phyloP scores from a whole-genome alignment of 37 sponge, comb jelly and placozoan genomes.

The Chondrilla cf. caribensis region DNA sequence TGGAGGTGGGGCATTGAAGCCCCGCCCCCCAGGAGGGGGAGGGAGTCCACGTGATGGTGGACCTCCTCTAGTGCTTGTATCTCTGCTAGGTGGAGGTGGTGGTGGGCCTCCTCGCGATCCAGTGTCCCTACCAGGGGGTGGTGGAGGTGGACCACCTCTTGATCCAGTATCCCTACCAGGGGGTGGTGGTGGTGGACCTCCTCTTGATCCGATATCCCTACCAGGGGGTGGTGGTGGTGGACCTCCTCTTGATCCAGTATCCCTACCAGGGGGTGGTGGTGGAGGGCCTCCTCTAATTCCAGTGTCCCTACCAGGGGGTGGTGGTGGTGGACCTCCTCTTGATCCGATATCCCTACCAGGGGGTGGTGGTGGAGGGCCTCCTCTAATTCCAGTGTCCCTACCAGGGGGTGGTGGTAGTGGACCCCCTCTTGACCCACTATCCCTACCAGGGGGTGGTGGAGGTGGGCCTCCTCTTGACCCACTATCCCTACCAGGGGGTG shows the following conservation, averaged over 20 bases:
- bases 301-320: conserved; percentile 9
- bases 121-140: conserved; percentile 2
- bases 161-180: neutral
- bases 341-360: conserved; percentile 9
- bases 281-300: neutral
- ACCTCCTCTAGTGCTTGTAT: neutral
- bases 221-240: conserved; percentile 35
- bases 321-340: conserved; percentile 18
- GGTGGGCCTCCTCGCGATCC: neutral
- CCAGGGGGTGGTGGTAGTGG: conserved; percentile 19
- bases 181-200: conserved; percentile 38
- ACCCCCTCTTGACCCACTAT: neutral
- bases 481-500: conserved; percentile 8
- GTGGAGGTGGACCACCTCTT: conserved; percentile 8
- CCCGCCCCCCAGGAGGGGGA: conserved; percentile 7
- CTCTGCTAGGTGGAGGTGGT: conserved; percentile 17
- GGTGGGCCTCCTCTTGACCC: conserved; percentile 21
- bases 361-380: conserved; percentile 36
- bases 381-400: conserved; percentile 10
- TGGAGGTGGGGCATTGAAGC: conserved; percentile 24
- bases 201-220: neutral
- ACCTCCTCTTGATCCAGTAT: neutral
- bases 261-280: conserved; percentile 1
- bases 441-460: conserved; percentile 31
- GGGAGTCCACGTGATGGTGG: conserved; percentile 4